Conservation (phyloP, 2,888 invertebrate species). For the Cecidostiba fungosa region DNA sequence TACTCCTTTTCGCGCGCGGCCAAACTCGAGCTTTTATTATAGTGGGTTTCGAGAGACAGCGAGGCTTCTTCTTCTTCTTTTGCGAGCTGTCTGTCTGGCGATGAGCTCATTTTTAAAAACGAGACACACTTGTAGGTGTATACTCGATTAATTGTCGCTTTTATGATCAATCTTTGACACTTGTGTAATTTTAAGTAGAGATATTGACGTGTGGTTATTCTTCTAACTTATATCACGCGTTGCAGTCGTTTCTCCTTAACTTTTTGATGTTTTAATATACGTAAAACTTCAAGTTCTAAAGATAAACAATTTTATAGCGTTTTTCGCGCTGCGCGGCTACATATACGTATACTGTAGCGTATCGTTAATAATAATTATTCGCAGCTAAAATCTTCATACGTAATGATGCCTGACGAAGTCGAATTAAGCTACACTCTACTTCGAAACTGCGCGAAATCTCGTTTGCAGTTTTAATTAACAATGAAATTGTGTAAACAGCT, state of each 20-base stretch:
- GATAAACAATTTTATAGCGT: neutral
- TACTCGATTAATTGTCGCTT: no score
- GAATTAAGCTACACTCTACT: no score
- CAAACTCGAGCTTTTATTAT: conserved; percentile 34
- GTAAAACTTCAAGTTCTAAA: neutral
- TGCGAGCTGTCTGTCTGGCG: neutral
- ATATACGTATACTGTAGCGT: neutral
- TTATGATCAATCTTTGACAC: no score
- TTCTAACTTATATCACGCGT: no score
- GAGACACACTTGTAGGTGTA: neutral
- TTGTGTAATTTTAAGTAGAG: no score
- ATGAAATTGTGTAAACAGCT: neutral
- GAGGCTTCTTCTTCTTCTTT: neutral
- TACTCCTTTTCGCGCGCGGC: conserved; percentile 17
- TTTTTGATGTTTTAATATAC: no score
- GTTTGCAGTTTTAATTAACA: neutral
- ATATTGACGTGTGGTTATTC: no score
- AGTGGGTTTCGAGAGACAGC: conserved; percentile 44
- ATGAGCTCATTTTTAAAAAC: neutral
- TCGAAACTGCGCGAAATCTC: neutral
- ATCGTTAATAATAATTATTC: neutral
- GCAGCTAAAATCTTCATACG: neutral
- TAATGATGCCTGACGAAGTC: neutral
- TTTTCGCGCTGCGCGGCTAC: neutral
- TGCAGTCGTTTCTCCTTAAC: no score